Conservation (phyloP, 2,113 vertebrate species). For the Euleptes europaea region DNA sequence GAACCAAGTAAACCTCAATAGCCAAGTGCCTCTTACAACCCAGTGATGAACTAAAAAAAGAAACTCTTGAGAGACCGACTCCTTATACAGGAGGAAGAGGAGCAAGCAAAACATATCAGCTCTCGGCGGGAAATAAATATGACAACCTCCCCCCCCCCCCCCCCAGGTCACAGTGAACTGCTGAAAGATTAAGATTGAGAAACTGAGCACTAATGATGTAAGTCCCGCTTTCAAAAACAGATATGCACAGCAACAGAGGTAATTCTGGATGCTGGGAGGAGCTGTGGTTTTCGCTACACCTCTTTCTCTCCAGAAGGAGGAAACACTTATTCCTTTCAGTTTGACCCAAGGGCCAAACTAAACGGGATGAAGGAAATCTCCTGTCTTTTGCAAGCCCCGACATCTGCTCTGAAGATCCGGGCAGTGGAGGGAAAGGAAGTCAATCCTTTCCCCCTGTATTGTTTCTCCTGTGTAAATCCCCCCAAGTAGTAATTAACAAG, state of each 20-base stretch:
- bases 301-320: conserved; percentile 37
- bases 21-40: conserved; percentile 41
- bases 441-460: too few relatives aligned
- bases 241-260: conserved; percentile 23
- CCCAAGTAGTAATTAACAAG: too few relatives aligned
- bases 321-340: conserved; percentile 13
- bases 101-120: conserved; percentile 38
- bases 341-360: not conserved
- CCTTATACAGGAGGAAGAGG: conserved; percentile 37
- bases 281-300: conserved; percentile 45
- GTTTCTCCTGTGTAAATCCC: too few relatives aligned
- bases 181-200: conserved; percentile 41
- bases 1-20: conserved; percentile 43
- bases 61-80: conserved; percentile 21
- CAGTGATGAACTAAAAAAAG: conserved; percentile 51
- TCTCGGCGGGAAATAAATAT: conserved; percentile 53
- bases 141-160: too few relatives aligned
- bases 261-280: not conserved
- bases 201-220: conserved; percentile 21
- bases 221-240: conserved; percentile 7
- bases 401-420: too few relatives aligned
- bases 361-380: too few relatives aligned
- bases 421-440: too few relatives aligned
- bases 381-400: too few relatives aligned
- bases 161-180: conserved; percentile 12